phyloP scores from a whole-genome alignment of 2,113 vertebrate genomes.

The Trogon surrucura region DNA sequence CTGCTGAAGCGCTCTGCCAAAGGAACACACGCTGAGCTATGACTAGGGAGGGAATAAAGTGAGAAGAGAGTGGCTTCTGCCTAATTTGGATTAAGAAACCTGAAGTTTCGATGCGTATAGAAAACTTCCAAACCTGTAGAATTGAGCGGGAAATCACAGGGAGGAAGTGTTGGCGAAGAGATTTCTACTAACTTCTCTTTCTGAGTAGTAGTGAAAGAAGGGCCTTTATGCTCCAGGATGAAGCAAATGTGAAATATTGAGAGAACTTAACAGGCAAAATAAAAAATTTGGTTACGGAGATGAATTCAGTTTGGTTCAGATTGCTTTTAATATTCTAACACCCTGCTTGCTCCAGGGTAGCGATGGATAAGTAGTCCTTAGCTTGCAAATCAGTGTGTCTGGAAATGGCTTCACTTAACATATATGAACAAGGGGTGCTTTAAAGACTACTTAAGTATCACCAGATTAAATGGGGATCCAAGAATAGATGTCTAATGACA shows the following conservation, averaged over 20 bases:
- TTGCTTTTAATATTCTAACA: not conserved
- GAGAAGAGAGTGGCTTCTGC: not conserved
- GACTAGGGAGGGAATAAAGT: not conserved
- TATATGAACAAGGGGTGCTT: not conserved
- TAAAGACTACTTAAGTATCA: not conserved
- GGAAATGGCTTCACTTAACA: constrained; percentile 23
- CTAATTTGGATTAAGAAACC: not conserved
- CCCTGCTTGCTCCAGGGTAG: not conserved
- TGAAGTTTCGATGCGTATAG: not conserved
- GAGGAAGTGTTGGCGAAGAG: not conserved
- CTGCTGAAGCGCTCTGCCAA: not conserved
- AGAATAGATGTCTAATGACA: constrained; percentile 29
- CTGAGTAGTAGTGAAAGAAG: not conserved
- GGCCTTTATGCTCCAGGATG: not conserved
- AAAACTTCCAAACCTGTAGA: not conserved
- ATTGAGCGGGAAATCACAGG: not conserved
- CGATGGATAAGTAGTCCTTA: not conserved
- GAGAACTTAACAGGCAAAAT: not conserved
- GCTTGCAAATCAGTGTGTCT: not conserved
- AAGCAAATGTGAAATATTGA: not conserved
- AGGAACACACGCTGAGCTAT: not conserved
- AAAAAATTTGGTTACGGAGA: not conserved
- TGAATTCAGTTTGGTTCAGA: not conserved
- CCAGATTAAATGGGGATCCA: constrained; percentile 36
- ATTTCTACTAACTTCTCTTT: not conserved